Percentiles rank a stretch among this genome's conserved stretches.
phyloP scores from a whole-genome alignment of 1,140 invertebrate species.

The Formica exsecta region DNA sequence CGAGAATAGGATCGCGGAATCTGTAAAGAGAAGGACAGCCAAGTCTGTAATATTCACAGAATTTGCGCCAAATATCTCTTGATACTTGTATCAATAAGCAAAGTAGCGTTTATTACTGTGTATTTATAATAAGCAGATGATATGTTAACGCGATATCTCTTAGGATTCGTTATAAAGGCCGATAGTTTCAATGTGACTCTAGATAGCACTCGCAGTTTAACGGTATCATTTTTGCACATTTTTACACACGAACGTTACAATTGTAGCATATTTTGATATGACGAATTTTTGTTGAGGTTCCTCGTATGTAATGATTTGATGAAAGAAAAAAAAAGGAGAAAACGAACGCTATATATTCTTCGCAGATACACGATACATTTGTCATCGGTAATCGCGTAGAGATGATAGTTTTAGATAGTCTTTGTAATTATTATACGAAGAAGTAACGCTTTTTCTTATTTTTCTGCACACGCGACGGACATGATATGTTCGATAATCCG shows the following conservation, averaged over 20 bases:
- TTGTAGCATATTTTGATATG: slow-evolving; percentile 61
- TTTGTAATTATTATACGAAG: background rate
- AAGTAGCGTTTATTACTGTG: slow-evolving; percentile 15
- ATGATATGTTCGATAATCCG: background rate
- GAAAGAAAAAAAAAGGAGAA: background rate
- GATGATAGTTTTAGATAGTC: background rate
- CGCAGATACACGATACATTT: slow-evolving; percentile 14
- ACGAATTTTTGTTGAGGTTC: slow-evolving; percentile 26
- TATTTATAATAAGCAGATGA: slow-evolving; percentile 22
- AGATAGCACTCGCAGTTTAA: slow-evolving; percentile 75
- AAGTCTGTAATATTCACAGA: background rate
- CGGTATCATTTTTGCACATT: slow-evolving; percentile 81
- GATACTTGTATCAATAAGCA: slow-evolving; percentile 13
- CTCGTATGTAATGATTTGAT: background rate
- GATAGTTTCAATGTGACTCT: slow-evolving; percentile 73
- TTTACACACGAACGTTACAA: slow-evolving; percentile 65
- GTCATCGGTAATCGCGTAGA: background rate
- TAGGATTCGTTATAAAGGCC: slow-evolving; percentile 60
- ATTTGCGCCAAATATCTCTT: background rate
- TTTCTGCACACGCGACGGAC: background rate
- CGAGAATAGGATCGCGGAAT: background rate
- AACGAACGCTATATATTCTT: background rate
- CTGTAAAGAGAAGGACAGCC: too few species aligned
- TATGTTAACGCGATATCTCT: slow-evolving; percentile 35
- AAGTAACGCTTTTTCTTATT: background rate